Conservation (phyloP, 2,113 vertebrate species). For the Xiphias gladius region DNA sequence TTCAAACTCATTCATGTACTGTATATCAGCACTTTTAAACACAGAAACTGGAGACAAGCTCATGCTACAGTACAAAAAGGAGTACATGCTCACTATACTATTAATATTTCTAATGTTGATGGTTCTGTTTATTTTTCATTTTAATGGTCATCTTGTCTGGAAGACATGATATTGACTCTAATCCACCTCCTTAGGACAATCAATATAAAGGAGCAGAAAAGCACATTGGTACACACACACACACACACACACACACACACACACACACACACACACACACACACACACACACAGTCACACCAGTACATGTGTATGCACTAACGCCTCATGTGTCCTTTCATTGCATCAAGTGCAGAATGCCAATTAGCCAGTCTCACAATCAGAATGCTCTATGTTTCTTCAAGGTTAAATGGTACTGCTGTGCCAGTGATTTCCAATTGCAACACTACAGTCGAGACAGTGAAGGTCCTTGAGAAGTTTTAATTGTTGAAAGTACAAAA, state of each 20-base stretch:
- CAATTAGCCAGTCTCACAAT: slow-evolving; percentile 28
- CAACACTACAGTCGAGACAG: not conserved
- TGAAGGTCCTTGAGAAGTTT: not conserved
- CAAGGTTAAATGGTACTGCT: slow-evolving; percentile 52
- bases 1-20: not conserved
- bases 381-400: not conserved
- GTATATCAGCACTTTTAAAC: not conserved
- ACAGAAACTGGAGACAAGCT: not conserved
- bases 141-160: not conserved
- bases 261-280: slow-evolving; percentile 19
- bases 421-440: slow-evolving; percentile 48
- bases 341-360: slow-evolving; percentile 48
- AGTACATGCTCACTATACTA: not conserved
- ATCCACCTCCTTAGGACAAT: slow-evolving; percentile 3
- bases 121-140: not conserved
- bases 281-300: slow-evolving; percentile 11
- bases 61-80: not conserved
- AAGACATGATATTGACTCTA: slow-evolving; percentile 10
- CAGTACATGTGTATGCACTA: not conserved
- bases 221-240: slow-evolving; percentile 12
- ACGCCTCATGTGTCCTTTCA: slow-evolving; percentile 21
- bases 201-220: not conserved
- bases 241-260: slow-evolving; percentile 18
- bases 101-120: not conserved
- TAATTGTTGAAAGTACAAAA: slow-evolving; percentile 1